Percentiles rank a stretch among this genome's conserved stretches.
phyloP scores from a whole-genome alignment of 2,797 vertebrate species.

The Alcedo quadribrachys region DNA sequence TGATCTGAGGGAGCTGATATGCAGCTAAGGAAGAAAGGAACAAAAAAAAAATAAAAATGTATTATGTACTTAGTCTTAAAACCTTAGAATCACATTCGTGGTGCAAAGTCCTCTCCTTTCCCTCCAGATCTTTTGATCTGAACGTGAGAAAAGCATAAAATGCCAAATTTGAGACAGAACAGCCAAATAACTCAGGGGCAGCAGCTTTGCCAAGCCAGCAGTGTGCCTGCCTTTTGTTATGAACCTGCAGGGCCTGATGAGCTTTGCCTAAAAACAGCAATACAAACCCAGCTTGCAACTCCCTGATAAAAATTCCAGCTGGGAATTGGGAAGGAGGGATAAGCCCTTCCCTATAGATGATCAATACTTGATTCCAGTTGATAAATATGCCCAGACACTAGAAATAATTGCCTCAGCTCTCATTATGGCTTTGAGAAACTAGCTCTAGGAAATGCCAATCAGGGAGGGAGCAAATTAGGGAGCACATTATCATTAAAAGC shows the following conservation, averaged over 20 bases:
- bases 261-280: conserved; percentile 1
- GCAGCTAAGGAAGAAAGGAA: not conserved
- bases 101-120: not conserved
- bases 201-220: not conserved
- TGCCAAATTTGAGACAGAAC: not conserved
- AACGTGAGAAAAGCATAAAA: not conserved
- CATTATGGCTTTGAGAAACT: not conserved
- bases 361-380: conserved; percentile 54
- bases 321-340: conserved; percentile 36
- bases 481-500: conserved; percentile 22
- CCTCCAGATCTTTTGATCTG: not conserved
- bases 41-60: not conserved
- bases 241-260: not conserved
- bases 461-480: conserved; percentile 34
- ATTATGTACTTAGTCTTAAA: not conserved
- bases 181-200: conserved; percentile 17
- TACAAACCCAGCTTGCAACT: not conserved
- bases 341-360: conserved; percentile 20
- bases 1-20: not conserved
- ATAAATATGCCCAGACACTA: conserved; percentile 34
- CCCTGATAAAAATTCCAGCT: not conserved
- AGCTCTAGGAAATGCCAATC: conserved; percentile 12
- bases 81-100: not conserved
- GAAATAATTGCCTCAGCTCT: conserved; percentile 58
- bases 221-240: not conserved